Evolutionary conservation across 2,113 vertebrate genomes (phyloP).

Genomic region (Uria aalge): DNA sequence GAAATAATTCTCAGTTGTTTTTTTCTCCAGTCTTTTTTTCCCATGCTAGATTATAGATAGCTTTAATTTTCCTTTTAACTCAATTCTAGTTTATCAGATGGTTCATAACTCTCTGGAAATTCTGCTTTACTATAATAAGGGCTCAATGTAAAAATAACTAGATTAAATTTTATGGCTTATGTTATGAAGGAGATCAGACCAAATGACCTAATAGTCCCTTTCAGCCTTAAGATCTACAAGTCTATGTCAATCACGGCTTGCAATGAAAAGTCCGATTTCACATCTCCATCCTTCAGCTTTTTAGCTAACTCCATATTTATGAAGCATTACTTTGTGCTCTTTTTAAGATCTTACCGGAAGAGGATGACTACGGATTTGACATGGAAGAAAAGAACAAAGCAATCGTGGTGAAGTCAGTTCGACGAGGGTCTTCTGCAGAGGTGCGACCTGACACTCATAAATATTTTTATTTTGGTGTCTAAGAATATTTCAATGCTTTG

Average conservation of each 20-base stretch:
- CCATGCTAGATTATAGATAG: background rate
- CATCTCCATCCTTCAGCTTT: background rate
- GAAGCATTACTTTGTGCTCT: background rate
- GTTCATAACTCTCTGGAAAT: background rate
- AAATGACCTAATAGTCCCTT: background rate
- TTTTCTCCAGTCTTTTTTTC: background rate
- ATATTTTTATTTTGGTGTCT: background rate
- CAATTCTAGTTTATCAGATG: background rate
- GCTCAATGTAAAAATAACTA: background rate
- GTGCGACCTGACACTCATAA: constrained; percentile 64
- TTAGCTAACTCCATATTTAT: background rate
- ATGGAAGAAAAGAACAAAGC: constrained; percentile 97
- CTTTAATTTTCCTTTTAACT: background rate
- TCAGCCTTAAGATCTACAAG: background rate
- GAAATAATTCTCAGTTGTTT: background rate
- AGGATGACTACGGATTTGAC: constrained; percentile 95
- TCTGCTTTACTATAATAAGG: background rate
- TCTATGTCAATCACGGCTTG: background rate
- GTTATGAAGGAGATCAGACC: background rate
- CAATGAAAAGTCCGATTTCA: background rate
- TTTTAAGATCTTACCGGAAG: constrained; percentile 89
- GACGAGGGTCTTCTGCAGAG: constrained; percentile 91
- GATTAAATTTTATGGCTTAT: background rate
- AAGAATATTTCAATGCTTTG: background rate
- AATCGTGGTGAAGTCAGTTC: constrained; percentile 91